Base-by-base conservation (phyloP, 2,888 invertebrate species). In the Hecatera dysodea region DNA sequence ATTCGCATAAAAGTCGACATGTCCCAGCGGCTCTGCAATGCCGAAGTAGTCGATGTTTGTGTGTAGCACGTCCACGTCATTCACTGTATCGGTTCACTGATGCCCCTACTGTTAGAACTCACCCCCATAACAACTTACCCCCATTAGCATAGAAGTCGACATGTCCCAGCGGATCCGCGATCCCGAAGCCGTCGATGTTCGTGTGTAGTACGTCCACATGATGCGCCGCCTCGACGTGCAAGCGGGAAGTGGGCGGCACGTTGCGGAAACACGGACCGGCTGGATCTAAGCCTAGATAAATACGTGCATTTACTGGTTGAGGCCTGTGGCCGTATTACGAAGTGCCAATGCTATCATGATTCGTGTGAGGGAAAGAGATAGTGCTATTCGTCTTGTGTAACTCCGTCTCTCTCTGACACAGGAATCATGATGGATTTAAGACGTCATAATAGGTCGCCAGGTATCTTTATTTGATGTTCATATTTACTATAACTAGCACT, bases 261-360 rank as follows among this genome's bases (percentile, higher is more conserved):
- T 92, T 90, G 2, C 95, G 92, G 86, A 95, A 96, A 72, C 96
- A 96, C 0, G 96, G 96, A 0, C 96, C 95, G 0, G 95, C 95
- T 17, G 95, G 95, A 72, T 95, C 95, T 46, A 95, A 75, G 2
- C 90, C 95, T 95, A 74, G 8, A 55, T 62, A 48, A 53, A 46
- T 22, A 75, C 11, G n/a, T 19, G 17, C 44, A 44, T 19, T 44
- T 44, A 44, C 44, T 44, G 19, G 44, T 44, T 44, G 8, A 44
- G 19, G 19, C 7, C 44, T 7, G n/a, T n/a, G n/a, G n/a, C n/a
- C n/a, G n/a, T n/a, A n/a, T n/a, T n/a, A n/a, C n/a, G n/a, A n/a
- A n/a, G n/a, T n/a, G n/a, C n/a, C n/a, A n/a, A n/a, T n/a, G n/a
- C n/a, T n/a, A n/a, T n/a, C n/a, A n/a, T n/a, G n/a, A n/a, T n/a